These are phyloP conservation scores for Dicranocentrus wangi DNA, from an alignment of 2,888 invertebrate species.

Conservation along the genomic window DNA sequence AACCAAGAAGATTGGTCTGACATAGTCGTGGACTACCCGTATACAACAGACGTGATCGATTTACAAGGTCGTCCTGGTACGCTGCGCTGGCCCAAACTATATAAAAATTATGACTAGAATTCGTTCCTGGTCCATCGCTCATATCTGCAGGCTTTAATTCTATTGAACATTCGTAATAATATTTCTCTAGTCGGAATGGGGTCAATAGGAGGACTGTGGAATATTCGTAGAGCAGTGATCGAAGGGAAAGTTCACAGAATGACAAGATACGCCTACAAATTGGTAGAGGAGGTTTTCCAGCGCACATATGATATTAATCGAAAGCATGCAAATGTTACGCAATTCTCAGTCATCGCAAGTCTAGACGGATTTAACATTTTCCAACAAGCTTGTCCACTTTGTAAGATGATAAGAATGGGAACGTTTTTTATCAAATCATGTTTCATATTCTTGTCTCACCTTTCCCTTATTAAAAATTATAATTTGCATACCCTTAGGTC, in stretches of 20 bases:
- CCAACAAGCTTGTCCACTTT: conserved; percentile 47
- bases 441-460: too few species aligned
- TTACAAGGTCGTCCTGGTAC: conserved; percentile 48
- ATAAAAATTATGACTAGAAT: neutral
- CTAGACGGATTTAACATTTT: conserved; percentile 46
- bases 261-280: conserved; percentile 28
- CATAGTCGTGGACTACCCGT: conserved; percentile 35
- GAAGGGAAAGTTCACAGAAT: conserved; percentile 29
- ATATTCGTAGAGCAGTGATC: conserved; percentile 11
- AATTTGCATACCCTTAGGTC: conserved; percentile 14
- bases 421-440: conserved; percentile 24
- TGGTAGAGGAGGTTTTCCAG: conserved; percentile 46
- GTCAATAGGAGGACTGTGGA: conserved; percentile 50
- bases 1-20: conserved; percentile 43
- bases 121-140: too few species aligned
- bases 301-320: conserved; percentile 30
- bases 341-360: conserved; percentile 40
- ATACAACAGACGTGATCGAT: conserved; percentile 36
- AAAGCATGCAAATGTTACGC: conserved; percentile 40
- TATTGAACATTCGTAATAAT: too few species aligned
- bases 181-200: conserved; percentile 37
- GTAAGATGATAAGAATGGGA: conserved; percentile 39
- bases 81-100: neutral
- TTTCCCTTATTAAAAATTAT: neutral
- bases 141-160: too few species aligned